phyloP scores from a whole-genome alignment of 2,797 vertebrate genomes.

The Trachops cirrhosus region DNA sequence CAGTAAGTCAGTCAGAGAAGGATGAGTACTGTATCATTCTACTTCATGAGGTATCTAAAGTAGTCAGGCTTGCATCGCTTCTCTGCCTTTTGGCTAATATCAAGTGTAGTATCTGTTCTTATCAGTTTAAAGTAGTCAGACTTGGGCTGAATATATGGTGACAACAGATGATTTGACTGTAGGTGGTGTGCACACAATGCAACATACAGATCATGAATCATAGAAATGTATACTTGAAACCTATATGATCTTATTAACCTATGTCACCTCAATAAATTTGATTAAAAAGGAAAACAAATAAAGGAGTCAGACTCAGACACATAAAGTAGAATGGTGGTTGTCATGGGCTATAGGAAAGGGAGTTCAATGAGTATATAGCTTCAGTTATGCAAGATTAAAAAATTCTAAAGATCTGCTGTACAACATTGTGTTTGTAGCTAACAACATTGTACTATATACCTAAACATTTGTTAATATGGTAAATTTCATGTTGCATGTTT shows the following conservation, averaged over 20 bases:
- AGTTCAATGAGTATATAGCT: background rate
- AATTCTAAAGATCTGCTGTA: background rate
- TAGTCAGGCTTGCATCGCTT: too few relatives aligned
- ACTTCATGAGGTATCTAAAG: background rate
- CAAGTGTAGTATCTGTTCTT: too few relatives aligned
- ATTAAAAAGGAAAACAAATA: background rate
- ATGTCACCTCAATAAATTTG: background rate
- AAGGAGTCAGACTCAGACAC: background rate
- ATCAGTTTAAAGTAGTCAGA: background rate
- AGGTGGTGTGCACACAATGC: background rate
- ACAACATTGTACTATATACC: background rate
- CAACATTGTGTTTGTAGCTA: background rate
- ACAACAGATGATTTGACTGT: background rate
- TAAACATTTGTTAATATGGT: background rate
- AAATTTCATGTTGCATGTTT: background rate
- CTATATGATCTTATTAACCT: background rate
- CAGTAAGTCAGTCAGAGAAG: background rate
- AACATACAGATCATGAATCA: background rate
- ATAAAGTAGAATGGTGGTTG: background rate
- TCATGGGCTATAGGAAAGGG: background rate
- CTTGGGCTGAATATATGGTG: background rate
- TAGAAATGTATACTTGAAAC: background rate
- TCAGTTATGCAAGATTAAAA: background rate
- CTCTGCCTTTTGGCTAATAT: too few relatives aligned
- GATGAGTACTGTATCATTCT: background rate